phyloP scores from a whole-genome alignment of 1,140 invertebrate genomes.

The Hypsibius dujardini region DNA sequence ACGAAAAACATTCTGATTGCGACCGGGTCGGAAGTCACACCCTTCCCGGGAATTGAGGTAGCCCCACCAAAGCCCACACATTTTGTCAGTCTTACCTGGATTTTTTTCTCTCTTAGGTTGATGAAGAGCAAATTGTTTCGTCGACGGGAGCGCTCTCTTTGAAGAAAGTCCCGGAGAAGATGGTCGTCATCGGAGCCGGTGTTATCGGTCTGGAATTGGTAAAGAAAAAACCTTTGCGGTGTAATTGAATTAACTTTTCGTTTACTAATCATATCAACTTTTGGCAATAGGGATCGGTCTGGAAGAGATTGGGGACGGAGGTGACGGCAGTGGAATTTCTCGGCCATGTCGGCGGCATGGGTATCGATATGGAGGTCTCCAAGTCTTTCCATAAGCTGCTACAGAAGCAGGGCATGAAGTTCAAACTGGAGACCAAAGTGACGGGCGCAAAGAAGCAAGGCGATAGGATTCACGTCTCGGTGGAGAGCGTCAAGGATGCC shows the following conservation, averaged over 20 bases:
- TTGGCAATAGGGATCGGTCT: constrained; percentile 57
- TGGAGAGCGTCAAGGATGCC: constrained; percentile 74
- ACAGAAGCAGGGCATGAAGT: constrained; percentile 81
- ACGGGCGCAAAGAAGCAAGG: constrained; percentile 54
- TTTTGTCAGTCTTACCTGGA: constrained; percentile 20
- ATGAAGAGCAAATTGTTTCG: constrained; percentile 83
- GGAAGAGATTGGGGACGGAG: constrained; percentile 72
- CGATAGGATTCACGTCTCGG: constrained; percentile 47
- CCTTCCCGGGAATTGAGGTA: constrained; percentile 82
- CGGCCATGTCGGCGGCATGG: constrained; percentile 71
- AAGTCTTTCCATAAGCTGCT: constrained; percentile 86
- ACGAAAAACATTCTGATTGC: constrained; percentile 96
- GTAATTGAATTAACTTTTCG: not conserved
- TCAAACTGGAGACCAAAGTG: constrained; percentile 90
- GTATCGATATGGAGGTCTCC: constrained; percentile 90
- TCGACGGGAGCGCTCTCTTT: constrained; percentile 90
- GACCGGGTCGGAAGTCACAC: constrained; percentile 93
- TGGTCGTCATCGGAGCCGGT: constrained; percentile 94
- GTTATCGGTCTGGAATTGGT: constrained; percentile 92
- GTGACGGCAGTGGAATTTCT: constrained; percentile 92
- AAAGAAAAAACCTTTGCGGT: constrained; percentile 20
- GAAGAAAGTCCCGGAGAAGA: constrained; percentile 66
- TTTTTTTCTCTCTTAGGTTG: constrained; percentile 44
- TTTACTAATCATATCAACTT: constrained; percentile 19
- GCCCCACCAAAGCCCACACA: constrained; percentile 23